Evolutionary conservation across 2,888 invertebrate genomes (phyloP).

Genomic region (Lysandra coridon): DNA sequence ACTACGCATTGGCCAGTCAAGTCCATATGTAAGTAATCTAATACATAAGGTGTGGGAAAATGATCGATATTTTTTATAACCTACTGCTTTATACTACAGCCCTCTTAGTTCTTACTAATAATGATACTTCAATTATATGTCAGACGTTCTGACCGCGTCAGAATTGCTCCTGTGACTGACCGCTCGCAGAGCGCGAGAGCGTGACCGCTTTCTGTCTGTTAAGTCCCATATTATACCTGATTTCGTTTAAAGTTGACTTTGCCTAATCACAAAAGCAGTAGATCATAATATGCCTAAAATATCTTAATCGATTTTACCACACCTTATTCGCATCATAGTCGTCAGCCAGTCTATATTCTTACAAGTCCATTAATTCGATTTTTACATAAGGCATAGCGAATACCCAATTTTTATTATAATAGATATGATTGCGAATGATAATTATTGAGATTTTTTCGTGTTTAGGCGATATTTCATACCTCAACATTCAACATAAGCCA

Average conservation of each 20-base stretch:
- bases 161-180: too few relatives aligned
- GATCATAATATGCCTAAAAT: background rate
- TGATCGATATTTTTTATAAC: background rate
- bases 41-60: background rate
- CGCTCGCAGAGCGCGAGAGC: too few relatives aligned
- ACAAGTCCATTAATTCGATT: slow-evolving; percentile 22
- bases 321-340: background rate
- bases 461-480: background rate
- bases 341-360: slow-evolving; percentile 13
- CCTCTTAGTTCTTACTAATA: too few relatives aligned
- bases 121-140: too few relatives aligned
- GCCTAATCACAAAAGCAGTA: background rate
- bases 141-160: too few relatives aligned
- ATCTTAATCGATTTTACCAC: background rate
- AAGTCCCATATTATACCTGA: background rate
- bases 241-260: too few relatives aligned
- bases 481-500: background rate
- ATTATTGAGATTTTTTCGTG: background rate
- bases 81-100: background rate
- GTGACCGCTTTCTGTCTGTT: too few relatives aligned
- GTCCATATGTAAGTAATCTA: background rate
- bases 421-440: background rate
- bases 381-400: slow-evolving; percentile 17
- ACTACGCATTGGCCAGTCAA: slow-evolving; percentile 14
- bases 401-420: slow-evolving; percentile 3